Evolutionary conservation across 2,113 vertebrate genomes (phyloP), one percentile per base, ranked within the genome.

Genomic region (Pantherophis guttatus): DNA sequence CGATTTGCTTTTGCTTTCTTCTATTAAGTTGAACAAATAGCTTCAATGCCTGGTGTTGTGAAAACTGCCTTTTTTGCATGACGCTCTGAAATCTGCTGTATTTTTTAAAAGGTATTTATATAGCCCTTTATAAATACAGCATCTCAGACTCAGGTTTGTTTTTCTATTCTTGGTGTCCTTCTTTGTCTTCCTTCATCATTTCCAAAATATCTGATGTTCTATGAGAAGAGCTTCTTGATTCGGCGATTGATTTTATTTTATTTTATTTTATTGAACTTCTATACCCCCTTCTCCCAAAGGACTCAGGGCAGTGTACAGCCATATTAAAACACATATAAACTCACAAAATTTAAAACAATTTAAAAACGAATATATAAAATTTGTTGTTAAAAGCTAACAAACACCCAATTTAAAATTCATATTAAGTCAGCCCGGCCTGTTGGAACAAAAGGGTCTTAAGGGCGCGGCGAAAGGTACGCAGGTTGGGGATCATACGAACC

Each of bases 21-120:
- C 75, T 54, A 62, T 52, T 94, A 55, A 62, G 57, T 55, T 86
- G 10, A 65, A 26, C 55, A 91, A 87, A 91, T 91, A 91, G 39
- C 33, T 58, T 81, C 33, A 88, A 52, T 52, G 54, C 75, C 39
- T 39, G 86, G 3, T 53, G n/a, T 91, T 59, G 48, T 24, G 62
- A 55, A 92, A 92, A 33, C 44, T 53, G 75, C 75, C 70, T 89
- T 86, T 48, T n/a, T 52, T 55, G 53, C 57, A 48, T 8, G n/a
- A 58, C 11, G 11, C 15, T 59, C 10, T 58, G 23, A 58, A 91
- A 85, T 89, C 52, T 44, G 4, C 52, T 23, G 39, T 29, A 44
- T 81, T 65, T 23, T 48, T 92, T 11, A 26, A 39, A 48, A 48
- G 33, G 23, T 81, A 55, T 88, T 75, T 59, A 81, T 81, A 21